phyloP scores from a whole-genome alignment of 1,140 invertebrate species.

The Tetraneura akinire region DNA sequence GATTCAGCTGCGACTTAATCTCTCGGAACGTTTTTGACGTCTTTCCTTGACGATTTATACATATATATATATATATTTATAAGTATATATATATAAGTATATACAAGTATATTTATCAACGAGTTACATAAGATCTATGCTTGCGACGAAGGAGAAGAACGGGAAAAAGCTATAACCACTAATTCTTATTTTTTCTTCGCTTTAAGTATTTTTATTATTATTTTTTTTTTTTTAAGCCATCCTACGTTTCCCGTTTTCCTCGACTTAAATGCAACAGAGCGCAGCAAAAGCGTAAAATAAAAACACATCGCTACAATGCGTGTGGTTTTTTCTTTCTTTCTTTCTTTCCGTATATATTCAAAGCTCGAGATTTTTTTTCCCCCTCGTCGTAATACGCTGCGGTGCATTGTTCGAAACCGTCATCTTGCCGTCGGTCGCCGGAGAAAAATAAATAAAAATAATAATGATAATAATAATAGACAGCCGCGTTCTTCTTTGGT shows the following conservation, averaged over 20 bases:
- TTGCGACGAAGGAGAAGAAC: neutral
- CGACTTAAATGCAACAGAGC: neutral
- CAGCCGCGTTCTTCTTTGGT: neutral
- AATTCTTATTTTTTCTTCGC: neutral
- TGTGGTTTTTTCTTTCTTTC: neutral
- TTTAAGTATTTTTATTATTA: neutral
- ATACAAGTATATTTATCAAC: too few species aligned
- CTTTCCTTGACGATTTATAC: neutral
- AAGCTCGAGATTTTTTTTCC: too few species aligned
- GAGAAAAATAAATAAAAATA: conserved; percentile 3
- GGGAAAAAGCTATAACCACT: conserved; percentile 6
- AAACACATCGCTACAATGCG: neutral
- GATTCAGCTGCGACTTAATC: neutral
- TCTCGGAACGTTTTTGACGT: neutral
- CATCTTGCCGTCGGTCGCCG: neutral
- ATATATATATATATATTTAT: too few species aligned
- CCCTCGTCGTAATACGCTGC: neutral
- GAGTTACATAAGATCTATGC: too few species aligned
- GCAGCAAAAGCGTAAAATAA: neutral
- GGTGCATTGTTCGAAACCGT: neutral
- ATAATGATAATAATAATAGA: too few species aligned
- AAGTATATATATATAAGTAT: too few species aligned
- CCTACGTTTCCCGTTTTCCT: neutral
- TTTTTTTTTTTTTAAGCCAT: neutral
- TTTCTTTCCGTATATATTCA: neutral